A percentile compares a stretch with the other conserved stretches of the same genome.
These are phyloP conservation scores for Herpetotheres cachinnans DNA, from an alignment of 2,113 vertebrate genomes.

Conservation along the genomic window DNA sequence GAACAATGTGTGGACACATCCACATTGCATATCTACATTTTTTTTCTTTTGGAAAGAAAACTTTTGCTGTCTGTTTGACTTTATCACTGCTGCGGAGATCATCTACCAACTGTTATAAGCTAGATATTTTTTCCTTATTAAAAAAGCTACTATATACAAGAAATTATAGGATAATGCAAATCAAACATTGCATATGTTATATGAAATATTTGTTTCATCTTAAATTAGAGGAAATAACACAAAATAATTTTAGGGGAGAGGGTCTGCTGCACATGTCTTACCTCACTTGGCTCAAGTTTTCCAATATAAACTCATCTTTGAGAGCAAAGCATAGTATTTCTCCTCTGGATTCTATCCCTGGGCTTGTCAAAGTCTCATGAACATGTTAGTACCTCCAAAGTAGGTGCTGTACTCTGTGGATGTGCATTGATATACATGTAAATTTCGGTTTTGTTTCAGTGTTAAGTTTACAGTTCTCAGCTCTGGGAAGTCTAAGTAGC, in stretches of 20 bases:
- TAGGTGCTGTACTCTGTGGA: neutral
- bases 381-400: neutral
- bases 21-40: neutral
- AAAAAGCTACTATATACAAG: neutral
- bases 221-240: neutral
- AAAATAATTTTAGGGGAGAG: neutral
- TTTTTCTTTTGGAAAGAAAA: neutral
- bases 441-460: neutral
- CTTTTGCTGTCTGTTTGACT: neutral
- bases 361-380: neutral
- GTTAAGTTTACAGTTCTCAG: neutral
- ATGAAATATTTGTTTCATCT: neutral
- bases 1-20: neutral
- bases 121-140: neutral
- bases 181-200: neutral
- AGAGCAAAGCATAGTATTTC: neutral
- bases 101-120: neutral
- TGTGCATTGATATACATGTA: neutral
- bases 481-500: neutral
- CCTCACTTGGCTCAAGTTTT: neutral
- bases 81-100: neutral
- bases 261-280: neutral
- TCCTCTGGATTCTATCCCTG: neutral
- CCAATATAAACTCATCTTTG: rapidly evolving
- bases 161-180: neutral